phyloP scores from a whole-genome alignment of 2,888 invertebrate species.

The Petrophora chlorosata region DNA sequence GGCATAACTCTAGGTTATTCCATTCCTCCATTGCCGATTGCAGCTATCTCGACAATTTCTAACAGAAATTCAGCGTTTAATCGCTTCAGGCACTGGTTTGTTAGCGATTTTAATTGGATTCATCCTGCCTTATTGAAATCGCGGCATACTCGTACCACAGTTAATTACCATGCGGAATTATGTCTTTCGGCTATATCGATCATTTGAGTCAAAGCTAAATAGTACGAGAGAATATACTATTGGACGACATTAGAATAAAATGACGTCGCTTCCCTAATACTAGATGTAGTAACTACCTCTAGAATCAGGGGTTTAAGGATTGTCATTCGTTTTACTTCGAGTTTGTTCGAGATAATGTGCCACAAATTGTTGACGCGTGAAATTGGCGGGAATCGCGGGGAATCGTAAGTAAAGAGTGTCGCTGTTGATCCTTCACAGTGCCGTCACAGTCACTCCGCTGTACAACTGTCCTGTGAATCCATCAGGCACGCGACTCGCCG shows the following conservation, averaged over 20 bases:
- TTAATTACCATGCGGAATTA: slow-evolving; percentile 7
- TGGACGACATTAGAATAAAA: too few relatives aligned
- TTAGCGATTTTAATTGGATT: slow-evolving; percentile 10
- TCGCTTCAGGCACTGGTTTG: slow-evolving; percentile 1
- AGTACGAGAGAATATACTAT: too few relatives aligned
- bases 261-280: too few relatives aligned
- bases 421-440: slow-evolving; percentile 1
- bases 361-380: too few relatives aligned
- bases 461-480: slow-evolving; percentile 10
- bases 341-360: too few relatives aligned
- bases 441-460: neutral
- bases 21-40: slow-evolving; percentile 5
- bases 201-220: too few relatives aligned
- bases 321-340: too few relatives aligned
- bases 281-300: too few relatives aligned
- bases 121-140: slow-evolving; percentile 5
- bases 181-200: neutral
- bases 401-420: slow-evolving; percentile 6
- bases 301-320: too few relatives aligned
- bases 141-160: neutral
- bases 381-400: neutral
- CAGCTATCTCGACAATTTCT: slow-evolving; percentile 1
- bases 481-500: slow-evolving; percentile 2
- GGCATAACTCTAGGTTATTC: slow-evolving; percentile 9
- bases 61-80: neutral